Percentiles rank a stretch among this genome's conserved stretches.
Conservation (phyloP, 2,797 vertebrate genomes). For the Sebastes dallii region DNA sequence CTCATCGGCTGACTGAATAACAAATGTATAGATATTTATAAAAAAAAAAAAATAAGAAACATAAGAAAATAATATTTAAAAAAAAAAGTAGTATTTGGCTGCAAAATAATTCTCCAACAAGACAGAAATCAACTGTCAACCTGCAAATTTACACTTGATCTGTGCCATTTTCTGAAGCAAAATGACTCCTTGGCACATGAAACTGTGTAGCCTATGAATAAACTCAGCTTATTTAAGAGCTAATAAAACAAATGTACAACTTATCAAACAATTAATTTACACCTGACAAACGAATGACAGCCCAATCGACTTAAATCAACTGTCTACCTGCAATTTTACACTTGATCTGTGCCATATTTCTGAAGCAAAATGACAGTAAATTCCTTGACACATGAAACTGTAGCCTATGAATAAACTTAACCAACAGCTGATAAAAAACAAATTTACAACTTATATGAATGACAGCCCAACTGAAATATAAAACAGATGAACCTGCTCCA, state of each 20-base stretch:
- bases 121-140: background rate
- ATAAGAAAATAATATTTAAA: too few species aligned
- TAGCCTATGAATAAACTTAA: background rate
- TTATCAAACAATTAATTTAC: too few species aligned
- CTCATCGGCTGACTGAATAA: slow-evolving; percentile 64
- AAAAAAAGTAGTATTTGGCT: background rate
- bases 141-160: background rate
- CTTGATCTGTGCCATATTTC: slow-evolving; percentile 3
- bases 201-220: too few species aligned
- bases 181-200: too few species aligned
- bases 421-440: background rate
- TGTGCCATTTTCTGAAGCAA: too few species aligned
- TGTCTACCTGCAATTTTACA: background rate
- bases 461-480: slow-evolving; percentile 44
- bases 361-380: background rate
- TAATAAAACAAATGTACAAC: too few species aligned
- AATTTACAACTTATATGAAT: background rate
- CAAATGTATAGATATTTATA: too few species aligned
- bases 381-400: background rate
- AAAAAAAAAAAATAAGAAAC: too few species aligned
- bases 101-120: background rate
- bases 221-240: too few species aligned
- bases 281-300: too few species aligned
- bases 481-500: slow-evolving; percentile 3
- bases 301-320: too few species aligned